These are phyloP conservation scores for Rhagonycha fulva DNA, from an alignment of 2,888 invertebrate genomes.

Conservation along the genomic window DNA sequence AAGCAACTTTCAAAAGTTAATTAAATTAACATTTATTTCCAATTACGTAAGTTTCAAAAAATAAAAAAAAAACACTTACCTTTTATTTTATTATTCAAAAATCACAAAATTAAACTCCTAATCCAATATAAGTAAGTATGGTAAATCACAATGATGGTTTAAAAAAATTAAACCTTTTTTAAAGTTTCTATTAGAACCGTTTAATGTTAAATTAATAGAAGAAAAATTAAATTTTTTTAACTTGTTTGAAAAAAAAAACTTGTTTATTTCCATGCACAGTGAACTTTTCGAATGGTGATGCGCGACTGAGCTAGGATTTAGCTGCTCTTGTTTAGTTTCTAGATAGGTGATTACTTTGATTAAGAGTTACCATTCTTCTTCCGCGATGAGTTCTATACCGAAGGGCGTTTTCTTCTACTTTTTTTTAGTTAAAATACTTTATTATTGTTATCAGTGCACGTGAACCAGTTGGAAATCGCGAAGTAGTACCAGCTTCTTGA, in stretches of 20 bases:
- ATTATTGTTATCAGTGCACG: background rate
- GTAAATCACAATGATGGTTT: background rate
- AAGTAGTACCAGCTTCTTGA: background rate
- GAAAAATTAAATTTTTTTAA: background rate
- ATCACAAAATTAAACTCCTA: background rate
- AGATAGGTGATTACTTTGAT: slow-evolving; percentile 24
- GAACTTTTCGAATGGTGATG: slow-evolving; percentile 22
- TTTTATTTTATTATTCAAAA: background rate
- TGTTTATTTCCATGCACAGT: background rate
- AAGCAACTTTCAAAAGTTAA: background rate
- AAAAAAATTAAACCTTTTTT: background rate
- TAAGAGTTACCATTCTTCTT: slow-evolving; percentile 22
- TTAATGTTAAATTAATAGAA: background rate
- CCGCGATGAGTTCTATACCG: background rate
- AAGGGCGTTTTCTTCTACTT: background rate
- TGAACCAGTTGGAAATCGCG: background rate
- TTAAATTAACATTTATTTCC: background rate
- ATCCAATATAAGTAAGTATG: background rate
- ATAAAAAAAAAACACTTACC: background rate
- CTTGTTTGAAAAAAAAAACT: background rate
- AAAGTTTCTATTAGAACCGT: background rate
- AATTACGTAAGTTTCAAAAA: background rate
- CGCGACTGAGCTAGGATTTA: slow-evolving; percentile 23
- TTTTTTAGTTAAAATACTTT: background rate
- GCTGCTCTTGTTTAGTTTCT: slow-evolving; percentile 22